These are phyloP conservation scores for Heliornis fulica DNA, from an alignment of 2,113 vertebrate genomes.

Conservation along the genomic window DNA sequence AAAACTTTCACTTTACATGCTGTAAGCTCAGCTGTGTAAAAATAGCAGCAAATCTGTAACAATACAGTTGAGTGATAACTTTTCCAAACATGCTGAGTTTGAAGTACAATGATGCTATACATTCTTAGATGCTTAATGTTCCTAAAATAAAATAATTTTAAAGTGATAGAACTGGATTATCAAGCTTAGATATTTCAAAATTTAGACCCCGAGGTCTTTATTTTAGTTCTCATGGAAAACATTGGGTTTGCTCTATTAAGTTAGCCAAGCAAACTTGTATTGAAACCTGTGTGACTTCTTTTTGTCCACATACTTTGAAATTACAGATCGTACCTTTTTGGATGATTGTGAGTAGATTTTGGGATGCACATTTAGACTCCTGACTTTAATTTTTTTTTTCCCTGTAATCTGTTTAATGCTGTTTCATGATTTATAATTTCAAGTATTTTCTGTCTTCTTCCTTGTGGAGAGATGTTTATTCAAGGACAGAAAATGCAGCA, in stretches of 20 bases:
- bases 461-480: neutral
- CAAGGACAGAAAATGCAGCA: neutral
- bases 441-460: neutral
- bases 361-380: neutral
- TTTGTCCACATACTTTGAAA: neutral
- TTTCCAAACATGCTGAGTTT: neutral
- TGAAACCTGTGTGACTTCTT: neutral
- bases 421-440: neutral
- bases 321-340: neutral
- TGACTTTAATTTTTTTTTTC: neutral
- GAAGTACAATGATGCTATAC: neutral
- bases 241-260: neutral
- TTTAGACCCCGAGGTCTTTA: neutral
- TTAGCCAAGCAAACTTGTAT: neutral
- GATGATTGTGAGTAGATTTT: neutral
- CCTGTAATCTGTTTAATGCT: neutral
- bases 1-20: neutral
- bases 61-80: neutral
- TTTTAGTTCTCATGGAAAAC: neutral
- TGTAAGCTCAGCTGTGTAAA: neutral
- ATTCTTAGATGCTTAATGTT: neutral
- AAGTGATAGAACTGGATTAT: neutral
- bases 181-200: neutral
- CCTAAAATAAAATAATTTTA: neutral
- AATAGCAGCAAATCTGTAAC: neutral